phyloP scores from a whole-genome alignment of 2,113 vertebrate species.

The Apteryx owenii region DNA sequence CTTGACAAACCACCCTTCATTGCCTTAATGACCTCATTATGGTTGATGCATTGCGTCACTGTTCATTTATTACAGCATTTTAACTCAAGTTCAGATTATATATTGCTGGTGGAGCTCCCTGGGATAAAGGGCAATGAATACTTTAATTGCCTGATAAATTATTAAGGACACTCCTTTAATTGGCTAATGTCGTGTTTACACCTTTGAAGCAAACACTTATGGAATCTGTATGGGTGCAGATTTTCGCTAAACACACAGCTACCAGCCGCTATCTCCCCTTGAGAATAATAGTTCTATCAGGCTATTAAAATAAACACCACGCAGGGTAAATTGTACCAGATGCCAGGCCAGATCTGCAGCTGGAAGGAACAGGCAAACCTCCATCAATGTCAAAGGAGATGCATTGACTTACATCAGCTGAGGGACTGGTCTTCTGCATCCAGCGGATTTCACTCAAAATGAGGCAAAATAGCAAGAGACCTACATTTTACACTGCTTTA shows the following conservation, averaged over 20 bases:
- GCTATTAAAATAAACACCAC: slow-evolving; percentile 26
- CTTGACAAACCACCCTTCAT: slow-evolving; percentile 36
- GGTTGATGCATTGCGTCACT: slow-evolving; percentile 46
- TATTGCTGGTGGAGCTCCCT: slow-evolving; percentile 23
- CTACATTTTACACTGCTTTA: slow-evolving; percentile 52
- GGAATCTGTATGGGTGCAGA: slow-evolving; percentile 1
- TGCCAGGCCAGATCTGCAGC: not conserved
- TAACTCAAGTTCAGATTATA: slow-evolving; percentile 31
- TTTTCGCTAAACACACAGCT: slow-evolving; percentile 42
- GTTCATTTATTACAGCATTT: slow-evolving; percentile 54
- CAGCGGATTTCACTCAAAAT: not conserved
- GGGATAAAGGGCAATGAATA: slow-evolving; percentile 63
- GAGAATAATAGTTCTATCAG: slow-evolving; percentile 28
- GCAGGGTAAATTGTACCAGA: not conserved
- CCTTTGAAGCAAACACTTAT: slow-evolving; percentile 54
- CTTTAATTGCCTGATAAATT: slow-evolving; percentile 73
- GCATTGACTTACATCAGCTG: not conserved
- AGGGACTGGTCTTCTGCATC: not conserved
- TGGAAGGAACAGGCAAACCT: not conserved
- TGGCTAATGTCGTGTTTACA: slow-evolving; percentile 60
- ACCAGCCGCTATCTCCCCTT: not conserved
- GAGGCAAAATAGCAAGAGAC: slow-evolving; percentile 10
- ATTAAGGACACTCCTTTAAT: slow-evolving; percentile 64
- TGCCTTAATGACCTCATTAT: slow-evolving; percentile 63
- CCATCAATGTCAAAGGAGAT: slow-evolving; percentile 22